Percentiles rank a stretch among this genome's conserved stretches.
phyloP scores from a whole-genome alignment of 2,113 vertebrate genomes.

The Heptranchias perlo region DNA sequence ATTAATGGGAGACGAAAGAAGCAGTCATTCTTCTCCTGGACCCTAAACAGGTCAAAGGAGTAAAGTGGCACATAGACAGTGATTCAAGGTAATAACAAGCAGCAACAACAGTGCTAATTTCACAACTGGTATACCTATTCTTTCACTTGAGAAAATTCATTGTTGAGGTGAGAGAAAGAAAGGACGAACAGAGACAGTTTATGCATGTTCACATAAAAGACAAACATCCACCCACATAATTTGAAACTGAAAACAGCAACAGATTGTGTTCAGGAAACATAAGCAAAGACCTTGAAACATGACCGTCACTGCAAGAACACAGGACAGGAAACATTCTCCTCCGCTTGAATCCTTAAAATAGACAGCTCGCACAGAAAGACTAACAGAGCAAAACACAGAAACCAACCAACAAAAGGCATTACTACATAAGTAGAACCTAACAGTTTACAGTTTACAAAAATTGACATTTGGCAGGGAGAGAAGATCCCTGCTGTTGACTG shows the following conservation, averaged over 20 bases:
- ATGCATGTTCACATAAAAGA: not conserved
- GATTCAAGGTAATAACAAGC: not conserved
- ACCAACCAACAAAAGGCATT: not conserved
- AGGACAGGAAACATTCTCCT: not conserved
- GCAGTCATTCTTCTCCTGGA: too few relatives aligned
- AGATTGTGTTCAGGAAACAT: not conserved
- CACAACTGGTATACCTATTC: not conserved
- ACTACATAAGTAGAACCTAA: not conserved
- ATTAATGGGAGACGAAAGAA: not conserved
- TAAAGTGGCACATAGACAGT: not conserved
- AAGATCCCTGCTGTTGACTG: not conserved
- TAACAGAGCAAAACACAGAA: not conserved
- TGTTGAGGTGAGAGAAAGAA: not conserved
- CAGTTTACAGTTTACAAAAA: not conserved
- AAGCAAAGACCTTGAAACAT: not conserved
- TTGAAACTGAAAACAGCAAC: not conserved
- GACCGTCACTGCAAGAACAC: not conserved
- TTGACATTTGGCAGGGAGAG: not conserved
- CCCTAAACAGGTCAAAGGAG: not conserved
- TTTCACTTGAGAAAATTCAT: not conserved
- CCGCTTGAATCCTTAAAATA: constrained; percentile 16
- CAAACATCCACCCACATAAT: not conserved
- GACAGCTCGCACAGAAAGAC: constrained; percentile 14
- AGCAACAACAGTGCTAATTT: not conserved
- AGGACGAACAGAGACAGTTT: not conserved